Evolutionary conservation across 2,113 vertebrate genomes (phyloP).

Genomic region (Tyto alba): DNA sequence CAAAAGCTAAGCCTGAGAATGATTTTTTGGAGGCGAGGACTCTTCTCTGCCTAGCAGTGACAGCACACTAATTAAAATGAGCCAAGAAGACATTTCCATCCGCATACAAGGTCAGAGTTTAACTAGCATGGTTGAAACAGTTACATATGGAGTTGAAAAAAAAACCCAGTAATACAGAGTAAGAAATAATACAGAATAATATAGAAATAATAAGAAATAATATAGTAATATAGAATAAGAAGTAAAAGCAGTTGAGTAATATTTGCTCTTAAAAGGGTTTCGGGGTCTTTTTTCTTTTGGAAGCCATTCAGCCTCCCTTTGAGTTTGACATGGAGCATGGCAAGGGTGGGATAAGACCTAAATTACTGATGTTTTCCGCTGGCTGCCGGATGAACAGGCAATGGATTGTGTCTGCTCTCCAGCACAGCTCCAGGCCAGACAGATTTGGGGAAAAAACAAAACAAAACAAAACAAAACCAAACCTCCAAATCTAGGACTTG

Average conservation of each 20-base stretch:
- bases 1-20: background rate
- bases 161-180: background rate
- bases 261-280: background rate
- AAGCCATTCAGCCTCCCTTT: background rate
- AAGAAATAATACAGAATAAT: background rate
- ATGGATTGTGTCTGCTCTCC: background rate
- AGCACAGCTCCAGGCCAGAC: background rate
- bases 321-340: fast-evolving
- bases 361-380: background rate
- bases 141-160: background rate
- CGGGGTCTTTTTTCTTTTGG: background rate
- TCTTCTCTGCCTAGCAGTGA: background rate
- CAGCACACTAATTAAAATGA: background rate
- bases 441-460: background rate
- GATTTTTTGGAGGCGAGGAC: background rate
- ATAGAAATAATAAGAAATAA: background rate
- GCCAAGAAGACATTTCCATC: fast-evolving
- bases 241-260: background rate
- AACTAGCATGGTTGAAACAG: fast-evolving
- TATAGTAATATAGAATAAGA: background rate
- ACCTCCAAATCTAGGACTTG: background rate
- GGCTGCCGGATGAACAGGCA: background rate
- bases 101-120: background rate
- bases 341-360: background rate
- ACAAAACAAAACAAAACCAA: background rate